Evolutionary conservation across 2,113 vertebrate species (phyloP).

Genomic region (Emydocephalus ijimae): DNA sequence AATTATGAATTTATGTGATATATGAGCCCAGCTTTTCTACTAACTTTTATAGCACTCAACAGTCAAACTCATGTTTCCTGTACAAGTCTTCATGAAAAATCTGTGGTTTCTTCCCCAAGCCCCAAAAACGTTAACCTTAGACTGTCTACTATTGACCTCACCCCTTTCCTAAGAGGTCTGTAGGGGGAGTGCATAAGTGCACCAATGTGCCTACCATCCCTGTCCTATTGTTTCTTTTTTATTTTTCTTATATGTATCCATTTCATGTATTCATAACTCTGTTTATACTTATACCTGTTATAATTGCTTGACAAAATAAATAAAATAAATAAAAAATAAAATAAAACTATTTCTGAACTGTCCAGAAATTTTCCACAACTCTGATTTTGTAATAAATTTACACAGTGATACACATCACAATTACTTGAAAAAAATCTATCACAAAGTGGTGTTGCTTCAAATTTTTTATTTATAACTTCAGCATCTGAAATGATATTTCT

Average conservation of each 20-base stretch:
- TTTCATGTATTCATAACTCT: too few relatives aligned
- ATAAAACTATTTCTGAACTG: background rate
- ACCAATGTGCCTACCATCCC: too few relatives aligned
- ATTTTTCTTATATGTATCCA: too few relatives aligned
- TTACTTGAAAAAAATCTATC: background rate
- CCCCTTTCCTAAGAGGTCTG: too few relatives aligned
- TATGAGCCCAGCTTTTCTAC: background rate
- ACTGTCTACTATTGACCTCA: too few relatives aligned
- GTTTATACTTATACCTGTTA: too few relatives aligned
- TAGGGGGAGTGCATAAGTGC: too few relatives aligned
- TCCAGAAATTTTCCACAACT: background rate
- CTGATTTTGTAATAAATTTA: background rate
- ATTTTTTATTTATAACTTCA: background rate
- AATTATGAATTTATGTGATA: background rate
- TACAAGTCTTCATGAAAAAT: background rate
- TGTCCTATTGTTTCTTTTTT: too few relatives aligned
- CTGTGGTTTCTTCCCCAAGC: too few relatives aligned
- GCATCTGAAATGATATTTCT: slow-evolving; percentile 3
- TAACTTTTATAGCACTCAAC: background rate
- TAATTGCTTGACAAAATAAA: too few relatives aligned
- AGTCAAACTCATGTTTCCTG: background rate
- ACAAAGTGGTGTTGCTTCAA: background rate
- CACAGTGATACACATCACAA: background rate
- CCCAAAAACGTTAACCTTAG: too few relatives aligned
- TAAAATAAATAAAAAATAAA: too few relatives aligned